Base-by-base conservation (phyloP, 2,888 invertebrate species). In the Crocallis elinguaria region DNA sequence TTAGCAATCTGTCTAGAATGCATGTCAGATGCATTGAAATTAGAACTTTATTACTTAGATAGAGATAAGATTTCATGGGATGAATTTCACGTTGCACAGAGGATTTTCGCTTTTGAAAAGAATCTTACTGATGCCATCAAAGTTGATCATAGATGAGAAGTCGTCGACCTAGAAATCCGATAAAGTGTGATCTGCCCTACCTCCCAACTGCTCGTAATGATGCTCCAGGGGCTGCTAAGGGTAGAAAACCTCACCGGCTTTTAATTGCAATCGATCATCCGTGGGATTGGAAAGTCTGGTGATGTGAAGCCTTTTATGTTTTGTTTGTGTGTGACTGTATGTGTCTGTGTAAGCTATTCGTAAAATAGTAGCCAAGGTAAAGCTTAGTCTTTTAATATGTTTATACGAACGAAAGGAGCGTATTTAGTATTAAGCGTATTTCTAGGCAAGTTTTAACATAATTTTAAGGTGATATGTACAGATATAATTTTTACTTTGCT, bases 251-350 rank as follows among this genome's bases (percentile, higher is more conserved):
- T 25, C 25, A 16, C 37, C 37, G 19, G 39, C 9, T 53, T 37
- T 48, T 53, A 53, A 43, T 52, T 46, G 42, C 42, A 46, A 42
- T 25, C 46, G 32, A 52, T 52, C 52, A 46, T 30, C 42, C 45
- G 45, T 3, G 30, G 51, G 12, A 45, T 52, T 52, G 45, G 27
- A 52, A 48, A 38, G 23, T 14, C 17, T 16, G 44, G 17, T 21
- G 39, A 39, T 35, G 27, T 39, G 39, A 39, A 25, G 41, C 44
- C 23, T 35, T 27, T 19, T 23, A 8, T 7, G 3, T 19, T 3
- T 5, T 19, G 5, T 23, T n/a, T 33, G n/a, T n/a, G n/a, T n/a
- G n/a, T n/a, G n/a, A n/a, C n/a, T n/a, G n/a, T n/a, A n/a, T n/a
- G n/a, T n/a, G n/a, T n/a, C n/a, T n/a, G n/a, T n/a, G 8, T 21